Conservation (phyloP, 2,113 vertebrate genomes). For the Athene cunicularia region DNA sequence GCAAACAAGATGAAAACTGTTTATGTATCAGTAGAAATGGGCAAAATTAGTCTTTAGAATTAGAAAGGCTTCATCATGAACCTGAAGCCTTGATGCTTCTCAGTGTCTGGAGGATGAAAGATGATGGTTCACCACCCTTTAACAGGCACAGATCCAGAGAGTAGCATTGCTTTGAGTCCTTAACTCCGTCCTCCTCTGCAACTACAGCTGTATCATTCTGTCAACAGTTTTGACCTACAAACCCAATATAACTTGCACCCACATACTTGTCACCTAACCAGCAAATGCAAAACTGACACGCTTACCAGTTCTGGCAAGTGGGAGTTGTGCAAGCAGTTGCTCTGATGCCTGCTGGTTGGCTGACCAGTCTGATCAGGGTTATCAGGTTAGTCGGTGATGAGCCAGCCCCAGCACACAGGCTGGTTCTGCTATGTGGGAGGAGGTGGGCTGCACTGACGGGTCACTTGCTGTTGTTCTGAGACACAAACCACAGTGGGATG, state of each 20-base stretch:
- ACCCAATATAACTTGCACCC: neutral
- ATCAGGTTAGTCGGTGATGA: neutral
- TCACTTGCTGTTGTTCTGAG: neutral
- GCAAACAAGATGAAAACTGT: neutral
- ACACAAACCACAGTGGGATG: neutral
- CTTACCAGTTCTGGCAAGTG: neutral
- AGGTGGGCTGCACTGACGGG: too few species aligned
- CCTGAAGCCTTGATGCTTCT: neutral
- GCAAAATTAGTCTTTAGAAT: neutral
- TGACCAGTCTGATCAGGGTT: neutral
- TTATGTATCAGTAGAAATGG: neutral
- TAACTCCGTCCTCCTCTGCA: neutral
- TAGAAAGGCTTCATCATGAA: neutral
- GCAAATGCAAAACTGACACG: neutral
- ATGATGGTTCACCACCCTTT: neutral
- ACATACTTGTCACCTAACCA: neutral
- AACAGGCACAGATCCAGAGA: neutral
- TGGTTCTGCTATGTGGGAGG: neutral
- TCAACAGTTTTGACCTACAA: neutral
- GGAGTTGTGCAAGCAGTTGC: neutral
- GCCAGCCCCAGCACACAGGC: neutral
- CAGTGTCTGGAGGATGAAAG: neutral
- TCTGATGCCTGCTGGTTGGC: rapidly evolving
- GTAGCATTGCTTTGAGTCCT: neutral
- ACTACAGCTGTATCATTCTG: neutral